phyloP scores from a whole-genome alignment of 2,888 invertebrate genomes.

The Lucinisca nassula region DNA sequence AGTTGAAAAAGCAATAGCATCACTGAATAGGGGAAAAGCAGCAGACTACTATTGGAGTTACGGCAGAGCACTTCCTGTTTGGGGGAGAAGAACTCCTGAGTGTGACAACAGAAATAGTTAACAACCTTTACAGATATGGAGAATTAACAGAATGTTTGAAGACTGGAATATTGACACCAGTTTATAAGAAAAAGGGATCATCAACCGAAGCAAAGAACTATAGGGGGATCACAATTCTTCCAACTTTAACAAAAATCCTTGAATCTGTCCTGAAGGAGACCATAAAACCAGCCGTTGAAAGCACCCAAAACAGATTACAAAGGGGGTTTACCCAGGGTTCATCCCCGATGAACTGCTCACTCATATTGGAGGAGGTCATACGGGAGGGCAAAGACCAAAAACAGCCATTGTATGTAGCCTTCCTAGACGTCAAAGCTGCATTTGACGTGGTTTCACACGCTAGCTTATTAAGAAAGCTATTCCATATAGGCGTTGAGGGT shows the following conservation, averaged over 20 bases:
- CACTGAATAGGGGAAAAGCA: neutral
- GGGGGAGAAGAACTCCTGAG: neutral
- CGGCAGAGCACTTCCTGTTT: neutral
- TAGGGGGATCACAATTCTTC: constrained; percentile 34
- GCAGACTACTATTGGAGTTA: neutral
- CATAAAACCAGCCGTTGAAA: neutral
- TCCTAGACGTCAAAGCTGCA: constrained; percentile 42
- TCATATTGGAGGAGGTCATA: constrained; percentile 29
- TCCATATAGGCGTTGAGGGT: constrained; percentile 21
- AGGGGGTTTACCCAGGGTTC: constrained; percentile 19
- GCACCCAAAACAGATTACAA: neutral
- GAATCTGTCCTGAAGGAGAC: constrained; percentile 13
- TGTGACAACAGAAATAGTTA: neutral
- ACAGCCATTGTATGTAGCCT: neutral
- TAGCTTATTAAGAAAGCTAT: constrained; percentile 18
- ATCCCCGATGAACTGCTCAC: constrained; percentile 18
- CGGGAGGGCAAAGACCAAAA: neutral
- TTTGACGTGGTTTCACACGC: constrained; percentile 36
- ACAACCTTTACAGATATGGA: neutral
- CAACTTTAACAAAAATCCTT: constrained; percentile 7
- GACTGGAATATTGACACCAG: constrained; percentile 9
- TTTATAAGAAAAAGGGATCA: constrained; percentile 33
- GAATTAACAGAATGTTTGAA: neutral
- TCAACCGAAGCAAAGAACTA: constrained; percentile 1
- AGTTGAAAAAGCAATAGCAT: neutral